Evolutionary conservation across 2,888 invertebrate species (phyloP).

Genomic region (Ptycholaimellus sp.): DNA sequence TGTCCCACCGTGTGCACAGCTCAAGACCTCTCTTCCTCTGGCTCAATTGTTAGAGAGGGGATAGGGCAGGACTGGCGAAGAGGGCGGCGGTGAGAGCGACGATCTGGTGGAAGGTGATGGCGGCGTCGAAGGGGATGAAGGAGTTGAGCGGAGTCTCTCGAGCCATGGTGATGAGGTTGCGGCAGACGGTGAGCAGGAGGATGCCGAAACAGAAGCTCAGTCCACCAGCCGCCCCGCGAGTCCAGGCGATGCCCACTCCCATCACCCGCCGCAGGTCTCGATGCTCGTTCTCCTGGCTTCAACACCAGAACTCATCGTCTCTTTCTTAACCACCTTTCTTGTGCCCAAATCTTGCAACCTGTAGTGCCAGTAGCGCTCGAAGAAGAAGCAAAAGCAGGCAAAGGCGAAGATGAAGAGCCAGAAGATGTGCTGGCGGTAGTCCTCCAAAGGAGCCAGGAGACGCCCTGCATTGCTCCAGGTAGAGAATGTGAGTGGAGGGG

Average conservation of each 20-base stretch:
- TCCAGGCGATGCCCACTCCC: slow-evolving; percentile 86
- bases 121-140: slow-evolving; percentile 72
- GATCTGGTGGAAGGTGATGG: slow-evolving; percentile 88
- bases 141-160: slow-evolving; percentile 80
- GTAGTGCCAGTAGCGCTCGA: slow-evolving; percentile 74
- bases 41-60: not conserved
- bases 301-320: slow-evolving; percentile 37
- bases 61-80: slow-evolving; percentile 47
- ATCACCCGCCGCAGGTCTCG: slow-evolving; percentile 78
- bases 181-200: slow-evolving; percentile 52
- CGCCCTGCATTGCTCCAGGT: slow-evolving; percentile 1
- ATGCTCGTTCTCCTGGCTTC: slow-evolving; percentile 85
- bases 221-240: slow-evolving; percentile 67
- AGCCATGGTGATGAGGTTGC: slow-evolving; percentile 66
- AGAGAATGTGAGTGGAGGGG: too few relatives aligned
- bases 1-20: slow-evolving; percentile 73
- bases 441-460: slow-evolving; percentile 54
- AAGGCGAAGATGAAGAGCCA: slow-evolving; percentile 80
- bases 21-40: slow-evolving; percentile 9
- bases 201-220: slow-evolving; percentile 79
- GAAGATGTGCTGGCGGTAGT: slow-evolving; percentile 81
- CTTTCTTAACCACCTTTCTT: not conserved
- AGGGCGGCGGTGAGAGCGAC: slow-evolving; percentile 78
- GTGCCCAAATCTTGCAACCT: not conserved
- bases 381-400: slow-evolving; percentile 70